Evolutionary conservation across 2,797 vertebrate genomes (phyloP).

Genomic region (Phaenicophaeus curvirostris): DNA sequence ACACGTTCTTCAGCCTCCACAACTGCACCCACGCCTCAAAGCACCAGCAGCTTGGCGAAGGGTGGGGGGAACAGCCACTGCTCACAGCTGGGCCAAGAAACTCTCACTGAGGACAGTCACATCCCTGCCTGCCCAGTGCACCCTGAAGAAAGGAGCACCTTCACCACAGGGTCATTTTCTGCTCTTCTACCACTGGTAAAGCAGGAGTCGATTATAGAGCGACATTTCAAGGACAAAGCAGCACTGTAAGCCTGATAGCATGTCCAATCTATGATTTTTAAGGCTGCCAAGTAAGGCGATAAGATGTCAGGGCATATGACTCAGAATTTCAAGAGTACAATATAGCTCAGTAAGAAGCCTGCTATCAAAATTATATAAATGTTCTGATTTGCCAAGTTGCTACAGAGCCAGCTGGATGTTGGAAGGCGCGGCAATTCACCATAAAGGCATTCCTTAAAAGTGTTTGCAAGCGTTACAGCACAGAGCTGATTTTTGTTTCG

Average conservation of each 20-base stretch:
- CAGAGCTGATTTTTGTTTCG: conserved; percentile 3
- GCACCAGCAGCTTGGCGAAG: neutral
- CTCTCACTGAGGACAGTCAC: neutral
- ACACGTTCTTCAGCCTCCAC: neutral
- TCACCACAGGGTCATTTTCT: neutral
- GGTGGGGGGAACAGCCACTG: neutral
- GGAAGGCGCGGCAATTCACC: conserved; percentile 15
- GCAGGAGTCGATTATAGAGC: neutral
- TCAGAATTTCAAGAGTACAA: conserved; percentile 41
- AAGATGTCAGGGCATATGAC: conserved; percentile 56
- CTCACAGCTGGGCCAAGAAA: neutral
- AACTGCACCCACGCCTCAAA: rapidly evolving
- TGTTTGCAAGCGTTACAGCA: neutral
- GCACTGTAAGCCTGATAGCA: neutral
- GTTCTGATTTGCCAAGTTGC: conserved; percentile 25
- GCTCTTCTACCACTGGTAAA: neutral
- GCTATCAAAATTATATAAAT: conserved; percentile 21
- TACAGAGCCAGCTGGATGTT: neutral
- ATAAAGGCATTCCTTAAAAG: conserved; percentile 15
- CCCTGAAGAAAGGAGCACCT: neutral
- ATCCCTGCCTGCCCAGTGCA: neutral
- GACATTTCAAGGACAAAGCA: conserved; percentile 18
- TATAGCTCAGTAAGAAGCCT: conserved; percentile 47
- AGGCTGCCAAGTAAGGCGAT: conserved; percentile 34
- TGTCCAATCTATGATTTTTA: neutral